A percentile compares a stretch with the other conserved stretches of the same genome.
phyloP scores from a whole-genome alignment of 2,797 vertebrate genomes.

The Sitta carolinensis region DNA sequence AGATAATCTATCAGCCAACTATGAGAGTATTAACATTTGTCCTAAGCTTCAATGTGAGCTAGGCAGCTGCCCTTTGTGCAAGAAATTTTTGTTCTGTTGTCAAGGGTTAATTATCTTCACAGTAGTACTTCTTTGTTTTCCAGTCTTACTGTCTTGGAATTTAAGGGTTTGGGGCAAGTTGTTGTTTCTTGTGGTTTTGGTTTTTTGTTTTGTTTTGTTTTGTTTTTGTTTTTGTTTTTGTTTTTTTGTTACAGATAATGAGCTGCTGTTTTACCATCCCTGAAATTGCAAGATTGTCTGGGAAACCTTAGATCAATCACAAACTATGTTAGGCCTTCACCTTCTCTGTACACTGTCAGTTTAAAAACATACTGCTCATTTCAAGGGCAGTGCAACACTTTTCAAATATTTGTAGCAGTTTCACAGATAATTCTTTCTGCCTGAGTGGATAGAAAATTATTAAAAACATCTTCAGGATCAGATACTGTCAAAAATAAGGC shows the following conservation, averaged over 20 bases:
- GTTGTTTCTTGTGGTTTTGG: too few relatives aligned
- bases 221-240: too few relatives aligned
- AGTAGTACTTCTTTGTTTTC: neutral
- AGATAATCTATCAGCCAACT: neutral
- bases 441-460: neutral
- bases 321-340: neutral
- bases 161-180: neutral
- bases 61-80: neutral
- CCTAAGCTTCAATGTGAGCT: neutral
- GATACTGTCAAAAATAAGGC: neutral
- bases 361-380: neutral
- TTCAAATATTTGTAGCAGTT: neutral
- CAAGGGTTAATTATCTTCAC: slow-evolving; percentile 7
- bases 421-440: neutral
- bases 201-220: too few relatives aligned
- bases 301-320: neutral
- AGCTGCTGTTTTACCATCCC: neutral
- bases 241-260: neutral
- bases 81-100: neutral
- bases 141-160: neutral
- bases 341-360: neutral
- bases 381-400: neutral
- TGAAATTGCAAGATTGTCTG: neutral
- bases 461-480: neutral
- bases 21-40: neutral